These are phyloP conservation scores for Anoplopoma fimbria DNA, from an alignment of 2,113 vertebrate species.

Conservation along the genomic window DNA sequence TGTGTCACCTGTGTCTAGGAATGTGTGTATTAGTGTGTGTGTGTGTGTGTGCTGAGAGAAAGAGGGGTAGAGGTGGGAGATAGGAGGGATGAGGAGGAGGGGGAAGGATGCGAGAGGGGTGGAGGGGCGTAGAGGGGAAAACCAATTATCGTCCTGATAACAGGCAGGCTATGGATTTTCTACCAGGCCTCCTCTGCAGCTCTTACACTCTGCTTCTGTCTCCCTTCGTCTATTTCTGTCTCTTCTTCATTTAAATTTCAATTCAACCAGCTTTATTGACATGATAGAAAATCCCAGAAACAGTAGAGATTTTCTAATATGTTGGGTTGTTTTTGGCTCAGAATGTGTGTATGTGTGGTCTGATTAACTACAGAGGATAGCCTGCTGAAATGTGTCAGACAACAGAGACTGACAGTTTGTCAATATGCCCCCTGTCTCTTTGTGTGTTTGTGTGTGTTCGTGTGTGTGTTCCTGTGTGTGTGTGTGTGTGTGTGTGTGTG, in stretches of 20 bases:
- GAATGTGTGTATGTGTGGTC: constrained; percentile 25
- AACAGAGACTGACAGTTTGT: constrained; percentile 69
- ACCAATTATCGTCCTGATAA: constrained; percentile 81
- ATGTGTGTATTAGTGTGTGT: constrained; percentile 17
- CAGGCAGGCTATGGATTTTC: constrained; percentile 79
- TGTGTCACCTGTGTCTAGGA: constrained; percentile 44
- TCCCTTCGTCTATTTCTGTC: constrained; percentile 47
- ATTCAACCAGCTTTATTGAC: constrained; percentile 47
- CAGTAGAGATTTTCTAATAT: constrained; percentile 10
- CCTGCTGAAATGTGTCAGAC: constrained; percentile 68
- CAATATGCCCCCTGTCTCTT: constrained; percentile 60
- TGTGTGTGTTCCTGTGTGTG: constrained; percentile 36
- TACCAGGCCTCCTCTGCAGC: constrained; percentile 63
- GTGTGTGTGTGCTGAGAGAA: constrained; percentile 8
- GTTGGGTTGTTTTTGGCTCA: constrained; percentile 13
- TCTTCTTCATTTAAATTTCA: constrained; percentile 47
- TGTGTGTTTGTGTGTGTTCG: constrained; percentile 31
- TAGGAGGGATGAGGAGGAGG: constrained; percentile 27
- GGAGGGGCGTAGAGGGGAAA: constrained; percentile 52
- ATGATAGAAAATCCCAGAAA: constrained; percentile 16
- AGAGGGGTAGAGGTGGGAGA: neutral
- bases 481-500: constrained; percentile 21
- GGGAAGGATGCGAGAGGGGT: constrained; percentile 36
- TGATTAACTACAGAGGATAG: constrained; percentile 62
- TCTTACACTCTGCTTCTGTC: constrained; percentile 47